Base-by-base conservation (phyloP, 2,797 vertebrate species). In the Champsocephalus gunnari region DNA sequence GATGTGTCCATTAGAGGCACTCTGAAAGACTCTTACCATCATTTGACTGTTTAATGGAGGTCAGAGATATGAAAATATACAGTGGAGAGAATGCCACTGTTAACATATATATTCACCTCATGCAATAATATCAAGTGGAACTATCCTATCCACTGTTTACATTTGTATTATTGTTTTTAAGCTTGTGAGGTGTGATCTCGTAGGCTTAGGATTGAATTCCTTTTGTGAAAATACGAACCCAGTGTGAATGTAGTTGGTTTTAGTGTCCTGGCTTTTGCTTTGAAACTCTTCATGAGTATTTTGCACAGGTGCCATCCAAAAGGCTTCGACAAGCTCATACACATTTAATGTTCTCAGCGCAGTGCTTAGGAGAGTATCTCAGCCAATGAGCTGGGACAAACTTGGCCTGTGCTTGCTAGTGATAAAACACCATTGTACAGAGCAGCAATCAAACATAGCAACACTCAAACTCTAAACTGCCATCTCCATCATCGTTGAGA, bases 1-100 rank as follows among this genome's bases (percentile, higher is more conserved):
- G 56, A 64, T 66, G 56, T 78, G 74, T 80, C 69, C 53, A 77
- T 85, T 83, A 82, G 62, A 81, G 28, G 41, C 70, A 75, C 70
- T 85, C 54, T 73, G 58, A 75, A 57, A 43, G 60, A 82, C 77
- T 67, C 70, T 38, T 69, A 57, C 71, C 78, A 66, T 80, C 74
- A 67, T 38, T 62, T 78, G 55, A 70, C 58, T 68, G 24, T 70
- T 55, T 84, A 71, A 78, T 62, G 57, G 79, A 73, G 55, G 60
- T 63, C 62, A 75, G 45, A 62, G 17, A 73, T 61, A n/a, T 65
- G 14, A 69, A 21, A 14, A 1, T 28, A 16, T 62, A 21, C 12
- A 5, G 19, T 32, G 47, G 16, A 80, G 28, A 51, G 17, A 67
- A 65, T 70, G 43, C 56, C 28, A 28, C 28, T 28, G 28, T 38